These are phyloP conservation scores for Drosophila punjabiensis DNA, from an alignment of 1,140 invertebrate species.

Conservation along the genomic window DNA sequence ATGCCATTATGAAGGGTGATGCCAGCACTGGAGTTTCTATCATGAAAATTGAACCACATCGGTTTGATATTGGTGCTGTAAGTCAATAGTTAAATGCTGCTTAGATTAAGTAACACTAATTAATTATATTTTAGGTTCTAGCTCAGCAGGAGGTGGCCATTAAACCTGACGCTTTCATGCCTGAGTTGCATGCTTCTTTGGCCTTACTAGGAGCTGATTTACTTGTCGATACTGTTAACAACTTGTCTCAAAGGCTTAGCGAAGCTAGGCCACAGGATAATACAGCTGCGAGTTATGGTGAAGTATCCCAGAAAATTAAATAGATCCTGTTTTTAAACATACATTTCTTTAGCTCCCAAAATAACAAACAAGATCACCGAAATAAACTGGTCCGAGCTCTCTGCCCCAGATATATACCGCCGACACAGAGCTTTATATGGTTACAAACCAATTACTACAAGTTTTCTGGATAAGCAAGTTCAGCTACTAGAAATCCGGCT, in stretches of 20 bases:
- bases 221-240: conserved; percentile 88
- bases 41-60: conserved; percentile 94
- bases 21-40: conserved; percentile 93
- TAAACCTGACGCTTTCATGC: conserved; percentile 87
- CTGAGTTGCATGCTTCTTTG: conserved; percentile 89
- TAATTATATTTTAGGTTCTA: conserved; percentile 88
- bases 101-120: background rate
- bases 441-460: conserved; percentile 88
- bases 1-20: conserved; percentile 92
- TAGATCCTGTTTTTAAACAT: background rate
- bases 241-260: conserved; percentile 87
- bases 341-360: conserved; percentile 88
- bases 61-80: conserved; percentile 93
- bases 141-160: conserved; percentile 89
- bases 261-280: conserved; percentile 88
- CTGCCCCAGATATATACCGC: conserved; percentile 88
- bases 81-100: conserved; percentile 5
- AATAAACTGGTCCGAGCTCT: conserved; percentile 89
- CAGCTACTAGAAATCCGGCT: conserved; percentile 88
- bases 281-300: conserved; percentile 90
- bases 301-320: background rate
- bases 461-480: conserved; percentile 87
- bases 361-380: conserved; percentile 87
- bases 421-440: conserved; percentile 89
- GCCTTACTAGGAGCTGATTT: conserved; percentile 90